Percentiles rank a stretch among this genome's conserved stretches.
phyloP scores from a whole-genome alignment of 2,888 invertebrate species.

The Lumbricus terrestris region DNA sequence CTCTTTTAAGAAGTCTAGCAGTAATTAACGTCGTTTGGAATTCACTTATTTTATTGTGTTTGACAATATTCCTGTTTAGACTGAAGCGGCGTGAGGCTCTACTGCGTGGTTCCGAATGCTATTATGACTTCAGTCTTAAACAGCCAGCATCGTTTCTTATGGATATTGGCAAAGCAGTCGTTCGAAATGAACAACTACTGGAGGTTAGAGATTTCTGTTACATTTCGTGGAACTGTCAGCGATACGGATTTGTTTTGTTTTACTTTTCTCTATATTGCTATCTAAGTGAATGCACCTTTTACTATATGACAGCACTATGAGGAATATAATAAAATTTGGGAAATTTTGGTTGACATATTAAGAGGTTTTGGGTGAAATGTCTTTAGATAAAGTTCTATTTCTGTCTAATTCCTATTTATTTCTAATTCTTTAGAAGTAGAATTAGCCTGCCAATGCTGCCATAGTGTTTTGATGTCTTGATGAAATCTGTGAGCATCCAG shows the following conservation, averaged over 20 bases:
- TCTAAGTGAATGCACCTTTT: neutral
- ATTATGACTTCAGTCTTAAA: slow-evolving; percentile 10
- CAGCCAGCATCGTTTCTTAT: slow-evolving; percentile 5
- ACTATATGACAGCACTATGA: neutral
- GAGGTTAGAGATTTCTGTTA: neutral
- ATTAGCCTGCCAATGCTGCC: neutral
- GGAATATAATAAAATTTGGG: neutral
- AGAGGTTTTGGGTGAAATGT: neutral
- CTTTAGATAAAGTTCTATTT: too few species aligned
- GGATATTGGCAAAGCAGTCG: neutral
- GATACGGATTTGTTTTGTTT: too few species aligned
- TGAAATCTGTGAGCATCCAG: too few species aligned
- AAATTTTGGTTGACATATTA: neutral
- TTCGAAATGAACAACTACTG: neutral
- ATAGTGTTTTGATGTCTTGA: too few species aligned
- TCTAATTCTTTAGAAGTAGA: too few species aligned
- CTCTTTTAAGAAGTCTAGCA: too few species aligned
- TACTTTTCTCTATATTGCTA: neutral
- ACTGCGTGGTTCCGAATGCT: neutral
- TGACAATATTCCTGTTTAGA: neutral
- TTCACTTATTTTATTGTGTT: neutral
- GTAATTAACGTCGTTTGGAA: neutral
- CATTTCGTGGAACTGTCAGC: too few species aligned
- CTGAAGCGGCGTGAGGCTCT: slow-evolving; percentile 5
- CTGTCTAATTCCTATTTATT: too few species aligned